Percentiles rank a stretch among this genome's conserved stretches.
Conservation (phyloP, 2,797 vertebrate species). For the Loriculus beryllinus region DNA sequence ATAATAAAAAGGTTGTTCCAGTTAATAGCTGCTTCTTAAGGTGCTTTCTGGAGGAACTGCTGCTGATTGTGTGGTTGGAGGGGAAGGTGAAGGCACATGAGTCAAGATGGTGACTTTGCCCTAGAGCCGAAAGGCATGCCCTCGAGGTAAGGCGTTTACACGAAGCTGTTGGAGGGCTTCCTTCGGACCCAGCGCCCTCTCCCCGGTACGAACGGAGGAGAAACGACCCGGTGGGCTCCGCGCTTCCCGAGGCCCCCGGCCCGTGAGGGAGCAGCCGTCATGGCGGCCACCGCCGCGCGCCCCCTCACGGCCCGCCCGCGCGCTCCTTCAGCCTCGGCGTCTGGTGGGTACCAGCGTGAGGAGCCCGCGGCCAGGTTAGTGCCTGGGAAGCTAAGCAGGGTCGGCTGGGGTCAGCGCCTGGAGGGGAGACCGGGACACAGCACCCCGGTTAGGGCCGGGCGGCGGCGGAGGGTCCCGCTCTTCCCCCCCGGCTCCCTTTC, state of each 20-base stretch:
- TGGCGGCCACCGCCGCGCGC: background rate
- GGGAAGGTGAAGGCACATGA: background rate
- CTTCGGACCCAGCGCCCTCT: rapidly evolving
- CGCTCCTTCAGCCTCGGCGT: background rate
- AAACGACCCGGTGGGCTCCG: background rate
- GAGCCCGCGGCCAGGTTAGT: background rate
- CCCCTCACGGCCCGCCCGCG: background rate
- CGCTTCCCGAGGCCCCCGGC: rapidly evolving
- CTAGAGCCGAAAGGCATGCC: rapidly evolving
- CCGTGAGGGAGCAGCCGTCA: background rate
- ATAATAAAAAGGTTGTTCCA: constrained; percentile 1
- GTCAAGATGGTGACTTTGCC: background rate
- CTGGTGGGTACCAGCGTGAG: too few species aligned
- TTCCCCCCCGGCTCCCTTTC: background rate
- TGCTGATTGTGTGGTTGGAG: rapidly evolving
- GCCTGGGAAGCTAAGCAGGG: background rate
- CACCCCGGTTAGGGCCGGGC: background rate
- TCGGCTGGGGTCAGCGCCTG: background rate
- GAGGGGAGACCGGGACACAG: background rate
- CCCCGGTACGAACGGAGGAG: too few species aligned
- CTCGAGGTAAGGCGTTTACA: background rate
- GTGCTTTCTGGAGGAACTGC: background rate
- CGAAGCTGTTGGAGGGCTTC: background rate
- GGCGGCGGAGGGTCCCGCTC: background rate
- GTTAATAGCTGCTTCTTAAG: background rate